Evolutionary conservation across 2,888 invertebrate species (phyloP).

Genomic region (Stenodema calcarata): DNA sequence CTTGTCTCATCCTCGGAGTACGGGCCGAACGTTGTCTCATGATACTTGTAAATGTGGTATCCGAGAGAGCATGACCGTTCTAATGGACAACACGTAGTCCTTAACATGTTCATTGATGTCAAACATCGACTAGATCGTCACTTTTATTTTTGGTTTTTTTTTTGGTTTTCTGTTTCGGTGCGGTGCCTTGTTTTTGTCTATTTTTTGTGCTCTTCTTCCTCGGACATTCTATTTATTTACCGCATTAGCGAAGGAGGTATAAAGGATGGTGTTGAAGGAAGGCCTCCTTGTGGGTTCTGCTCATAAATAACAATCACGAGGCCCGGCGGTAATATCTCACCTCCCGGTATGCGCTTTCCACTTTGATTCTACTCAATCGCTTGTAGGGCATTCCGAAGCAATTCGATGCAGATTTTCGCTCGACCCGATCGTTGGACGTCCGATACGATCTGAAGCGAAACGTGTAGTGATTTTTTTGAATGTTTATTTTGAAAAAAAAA

Average conservation of each 20-base stretch:
- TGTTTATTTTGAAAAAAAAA: too few relatives aligned
- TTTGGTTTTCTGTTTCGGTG: neutral
- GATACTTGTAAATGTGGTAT: constrained; percentile 32
- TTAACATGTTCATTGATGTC: constrained; percentile 39
- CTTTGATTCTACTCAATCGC: neutral
- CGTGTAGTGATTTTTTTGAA: neutral
- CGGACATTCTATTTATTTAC: neutral
- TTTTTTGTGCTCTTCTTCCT: neutral
- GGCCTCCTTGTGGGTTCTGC: neutral
- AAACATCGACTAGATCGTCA: constrained; percentile 7
- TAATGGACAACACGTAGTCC: constrained; percentile 31
- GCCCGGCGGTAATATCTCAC: neutral
- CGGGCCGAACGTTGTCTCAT: constrained; percentile 17
- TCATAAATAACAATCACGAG: neutral
- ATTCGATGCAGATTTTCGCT: neutral
- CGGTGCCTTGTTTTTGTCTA: neutral
- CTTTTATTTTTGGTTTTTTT: neutral
- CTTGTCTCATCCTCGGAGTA: neutral
- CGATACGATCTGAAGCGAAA: neutral
- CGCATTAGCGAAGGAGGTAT: neutral
- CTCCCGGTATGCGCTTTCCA: neutral
- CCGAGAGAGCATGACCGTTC: neutral
- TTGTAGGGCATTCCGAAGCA: neutral
- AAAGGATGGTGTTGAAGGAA: neutral
- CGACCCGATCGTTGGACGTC: neutral